Conservation (phyloP, 1,140 invertebrate species). For the Pogonomyrmex barbatus region DNA sequence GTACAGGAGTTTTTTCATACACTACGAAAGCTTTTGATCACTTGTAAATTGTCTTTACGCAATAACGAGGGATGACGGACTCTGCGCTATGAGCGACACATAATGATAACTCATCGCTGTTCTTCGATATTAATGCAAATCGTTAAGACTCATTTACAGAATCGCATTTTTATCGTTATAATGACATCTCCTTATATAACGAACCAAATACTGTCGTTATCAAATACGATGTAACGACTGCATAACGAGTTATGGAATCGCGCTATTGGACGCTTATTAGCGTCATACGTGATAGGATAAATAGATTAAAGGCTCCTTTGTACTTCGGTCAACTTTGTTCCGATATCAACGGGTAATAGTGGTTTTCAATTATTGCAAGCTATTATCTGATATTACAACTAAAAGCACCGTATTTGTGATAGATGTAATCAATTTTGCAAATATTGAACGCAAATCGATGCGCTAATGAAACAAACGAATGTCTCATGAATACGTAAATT, state of each 20-base stretch:
- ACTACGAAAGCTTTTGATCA: neutral
- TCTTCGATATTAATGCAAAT: neutral
- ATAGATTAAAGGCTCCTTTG: neutral
- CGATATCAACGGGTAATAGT: neutral
- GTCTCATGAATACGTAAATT: neutral
- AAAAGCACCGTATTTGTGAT: conserved; percentile 9
- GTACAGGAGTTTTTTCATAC: too few relatives aligned
- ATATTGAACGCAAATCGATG: neutral
- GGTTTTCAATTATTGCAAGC: conserved; percentile 24
- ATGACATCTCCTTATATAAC: neutral
- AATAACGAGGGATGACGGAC: neutral
- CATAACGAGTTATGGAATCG: conserved; percentile 15
- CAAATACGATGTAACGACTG: neutral
- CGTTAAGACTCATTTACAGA: neutral
- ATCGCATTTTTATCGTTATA: neutral
- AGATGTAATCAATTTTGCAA: neutral
- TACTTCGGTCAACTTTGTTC: neutral
- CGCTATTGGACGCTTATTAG: neutral
- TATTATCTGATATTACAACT: conserved; percentile 6
- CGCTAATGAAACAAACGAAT: neutral
- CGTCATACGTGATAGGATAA: neutral
- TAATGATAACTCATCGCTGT: neutral
- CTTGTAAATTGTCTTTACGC: neutral
- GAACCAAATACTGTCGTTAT: neutral
- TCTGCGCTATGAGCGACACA: neutral